phyloP scores from a whole-genome alignment of 2,797 vertebrate genomes.

The Phaenicophaeus curvirostris region DNA sequence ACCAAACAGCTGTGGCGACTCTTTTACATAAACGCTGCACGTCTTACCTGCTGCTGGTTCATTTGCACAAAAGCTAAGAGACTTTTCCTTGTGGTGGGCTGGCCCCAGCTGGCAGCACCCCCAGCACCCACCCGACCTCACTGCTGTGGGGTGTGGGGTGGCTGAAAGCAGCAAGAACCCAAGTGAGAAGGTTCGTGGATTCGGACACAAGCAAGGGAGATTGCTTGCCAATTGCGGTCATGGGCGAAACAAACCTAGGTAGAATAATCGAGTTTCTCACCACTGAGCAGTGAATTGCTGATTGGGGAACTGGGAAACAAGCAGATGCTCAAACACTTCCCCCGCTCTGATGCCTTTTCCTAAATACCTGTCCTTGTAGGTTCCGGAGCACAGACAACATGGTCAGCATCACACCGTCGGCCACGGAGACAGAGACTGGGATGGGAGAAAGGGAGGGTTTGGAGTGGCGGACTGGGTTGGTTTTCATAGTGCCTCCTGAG shows the following conservation, averaged over 20 bases:
- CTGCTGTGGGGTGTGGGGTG: no score
- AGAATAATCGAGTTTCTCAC: neutral
- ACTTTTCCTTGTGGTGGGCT: neutral
- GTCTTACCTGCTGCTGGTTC: neutral
- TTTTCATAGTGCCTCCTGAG: no score
- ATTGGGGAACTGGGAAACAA: fast-evolving
- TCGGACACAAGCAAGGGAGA: neutral
- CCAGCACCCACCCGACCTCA: no score
- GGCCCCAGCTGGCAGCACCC: neutral
- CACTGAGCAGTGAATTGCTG: neutral
- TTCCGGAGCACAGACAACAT: fast-evolving
- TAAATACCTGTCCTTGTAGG: no score
- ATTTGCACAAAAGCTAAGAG: no score
- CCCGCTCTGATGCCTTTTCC: neutral
- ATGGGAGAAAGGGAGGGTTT: no score
- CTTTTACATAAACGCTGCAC: neutral
- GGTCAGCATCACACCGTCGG: no score
- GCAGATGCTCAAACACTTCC: neutral
- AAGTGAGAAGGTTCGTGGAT: neutral
- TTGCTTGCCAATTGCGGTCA: neutral
- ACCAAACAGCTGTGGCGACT: neutral
- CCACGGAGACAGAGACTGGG: fast-evolving
- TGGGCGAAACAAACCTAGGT: fast-evolving
- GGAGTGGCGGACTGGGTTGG: no score
- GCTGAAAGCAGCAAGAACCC: neutral